Evolutionary conservation across 2,113 vertebrate species (phyloP).

Genomic region (Felis catus): F.catus_Fca126_mat1.0 CM031428.1:27522501-27523000

Average conservation of each 20-base stretch:
- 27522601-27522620: neutral
- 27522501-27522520: slow-evolving; percentile 19
- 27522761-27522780: neutral
- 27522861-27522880: neutral
- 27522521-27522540: neutral
- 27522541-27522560: neutral
- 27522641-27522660: neutral
- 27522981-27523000: slow-evolving; percentile 34
- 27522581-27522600: neutral
- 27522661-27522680: neutral
- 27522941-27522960: slow-evolving; percentile 32
- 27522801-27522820: neutral
- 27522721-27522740: neutral
- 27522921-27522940: neutral
- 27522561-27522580: neutral
- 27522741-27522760: neutral
- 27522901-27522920: neutral
- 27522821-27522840: neutral
- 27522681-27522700: neutral
- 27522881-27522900: neutral
- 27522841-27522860: neutral
- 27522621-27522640: neutral
- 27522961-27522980: slow-evolving; percentile 25
- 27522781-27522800: neutral
- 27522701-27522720: neutral